Percentiles rank a stretch among this genome's conserved stretches.
Conservation (phyloP, 2,797 vertebrate species). For the Cetoscarus ocellatus region DNA sequence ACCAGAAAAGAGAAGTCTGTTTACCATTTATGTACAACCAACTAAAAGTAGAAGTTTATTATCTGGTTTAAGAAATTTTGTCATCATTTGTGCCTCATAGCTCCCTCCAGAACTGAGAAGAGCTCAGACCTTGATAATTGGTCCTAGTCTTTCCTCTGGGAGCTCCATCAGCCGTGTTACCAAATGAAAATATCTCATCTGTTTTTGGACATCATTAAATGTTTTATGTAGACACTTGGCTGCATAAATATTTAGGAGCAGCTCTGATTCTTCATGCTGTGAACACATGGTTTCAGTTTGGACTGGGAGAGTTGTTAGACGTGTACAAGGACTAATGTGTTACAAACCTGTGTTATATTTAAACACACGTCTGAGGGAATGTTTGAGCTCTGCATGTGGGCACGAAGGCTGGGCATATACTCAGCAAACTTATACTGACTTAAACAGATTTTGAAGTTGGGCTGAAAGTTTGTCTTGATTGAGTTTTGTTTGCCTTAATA, state of each 20-base stretch:
- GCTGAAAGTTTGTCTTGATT: too few species aligned
- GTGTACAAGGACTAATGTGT: slow-evolving; percentile 51
- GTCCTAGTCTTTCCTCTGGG: slow-evolving; percentile 25
- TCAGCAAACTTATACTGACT: too few species aligned
- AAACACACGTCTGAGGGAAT: slow-evolving; percentile 22
- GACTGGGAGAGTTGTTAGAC: slow-evolving; percentile 26
- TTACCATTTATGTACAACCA: too few species aligned
- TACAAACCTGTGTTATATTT: slow-evolving; percentile 44
- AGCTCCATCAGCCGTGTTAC: slow-evolving; percentile 22
- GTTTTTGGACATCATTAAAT: slow-evolving; percentile 20
- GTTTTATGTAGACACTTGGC: slow-evolving; percentile 27
- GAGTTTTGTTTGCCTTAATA: too few species aligned
- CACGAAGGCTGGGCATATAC: background rate
- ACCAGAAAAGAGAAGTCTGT: too few species aligned
- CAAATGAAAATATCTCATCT: slow-evolving; percentile 31
- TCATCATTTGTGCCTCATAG: slow-evolving; percentile 43
- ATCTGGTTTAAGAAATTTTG: slow-evolving; percentile 41
- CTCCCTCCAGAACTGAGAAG: slow-evolving; percentile 22
- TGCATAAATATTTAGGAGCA: slow-evolving; percentile 46
- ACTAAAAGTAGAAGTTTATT: too few species aligned
- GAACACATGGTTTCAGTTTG: slow-evolving; percentile 60
- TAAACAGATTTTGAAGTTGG: too few species aligned
- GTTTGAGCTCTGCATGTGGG: slow-evolving; percentile 8
- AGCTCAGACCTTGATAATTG: background rate
- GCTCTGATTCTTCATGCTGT: slow-evolving; percentile 44